Conservation (phyloP, 2,113 vertebrate species). For the Talpa occidentalis region DNA sequence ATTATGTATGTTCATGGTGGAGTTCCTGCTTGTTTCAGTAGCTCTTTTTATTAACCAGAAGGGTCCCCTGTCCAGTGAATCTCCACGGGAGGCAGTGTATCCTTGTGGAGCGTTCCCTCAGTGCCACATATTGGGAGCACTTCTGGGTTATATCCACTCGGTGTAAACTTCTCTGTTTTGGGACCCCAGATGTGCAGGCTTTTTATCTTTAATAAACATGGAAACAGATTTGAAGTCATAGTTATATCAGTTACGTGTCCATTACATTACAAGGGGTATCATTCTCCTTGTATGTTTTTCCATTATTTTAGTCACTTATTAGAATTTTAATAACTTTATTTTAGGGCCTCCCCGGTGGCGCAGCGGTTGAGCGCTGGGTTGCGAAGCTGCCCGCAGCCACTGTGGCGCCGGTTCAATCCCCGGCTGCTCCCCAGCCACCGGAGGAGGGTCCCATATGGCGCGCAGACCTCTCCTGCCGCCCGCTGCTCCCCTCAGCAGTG, state of each 20-base stretch:
- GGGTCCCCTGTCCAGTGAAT: neutral
- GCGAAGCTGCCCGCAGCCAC: too few relatives aligned
- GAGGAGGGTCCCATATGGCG: too few relatives aligned
- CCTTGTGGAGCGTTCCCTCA: neutral
- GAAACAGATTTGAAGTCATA: neutral
- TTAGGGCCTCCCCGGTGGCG: too few relatives aligned
- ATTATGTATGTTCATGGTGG: neutral
- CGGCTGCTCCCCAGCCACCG: too few relatives aligned
- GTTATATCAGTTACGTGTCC: neutral
- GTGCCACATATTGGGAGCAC: rapidly evolving
- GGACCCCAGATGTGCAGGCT: too few relatives aligned
- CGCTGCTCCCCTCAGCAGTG: too few relatives aligned
- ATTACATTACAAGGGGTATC: neutral
- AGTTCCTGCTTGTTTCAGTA: neutral
- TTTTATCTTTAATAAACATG: neutral
- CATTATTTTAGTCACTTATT: neutral
- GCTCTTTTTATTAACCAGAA: neutral
- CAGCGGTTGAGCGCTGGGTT: too few relatives aligned
- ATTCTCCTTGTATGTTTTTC: neutral
- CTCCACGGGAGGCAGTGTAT: neutral
- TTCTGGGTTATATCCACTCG: neutral
- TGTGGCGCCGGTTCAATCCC: too few relatives aligned
- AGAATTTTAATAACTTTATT: neutral
- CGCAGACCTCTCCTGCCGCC: too few relatives aligned
- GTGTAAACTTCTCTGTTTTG: neutral